Base-by-base conservation (phyloP, 2,113 vertebrate genomes). In the Dipodomys stephensi region DNA sequence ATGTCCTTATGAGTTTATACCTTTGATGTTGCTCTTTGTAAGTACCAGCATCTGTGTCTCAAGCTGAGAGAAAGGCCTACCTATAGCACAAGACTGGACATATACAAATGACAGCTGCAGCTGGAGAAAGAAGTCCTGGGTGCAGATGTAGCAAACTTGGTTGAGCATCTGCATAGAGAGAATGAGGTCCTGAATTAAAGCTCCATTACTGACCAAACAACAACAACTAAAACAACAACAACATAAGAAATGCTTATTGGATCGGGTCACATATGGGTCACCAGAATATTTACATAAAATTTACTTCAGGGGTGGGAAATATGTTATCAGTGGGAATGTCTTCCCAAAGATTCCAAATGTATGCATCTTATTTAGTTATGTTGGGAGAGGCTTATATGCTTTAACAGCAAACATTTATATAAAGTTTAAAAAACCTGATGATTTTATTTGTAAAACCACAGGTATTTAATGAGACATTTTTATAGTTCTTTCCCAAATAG, bases 401-500 rank as follows among this genome's bases (percentile, higher is more conserved):
- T 93, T 92, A 77, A 62, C 77, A 90, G 78, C 30, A 92, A 80
- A 27, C 30, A 79, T 96, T 85, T 94, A 76, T 83, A 46, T n/a
- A 19, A 93, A 78, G 11, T 57, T 57, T 23, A 28, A 73, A 85
- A 85, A 62, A 30, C 8, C n/a, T 73, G 49, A 49, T 49, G 49
- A 12, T 49, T 49, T 49, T 49, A 11, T 49, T 49, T 49, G 49
- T 49, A 49, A 49, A 49, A 49, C 49, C 49, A 49, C 49, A 10
- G 23, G 27, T 71, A 84, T 72, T 72, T 69, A 35, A 44, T 39
- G 25, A 93, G 81, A 27, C 85, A 57, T 10, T 85, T 10, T 62
- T 83, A 28, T 64, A 88, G 16, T 85, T 32, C 46, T 94, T 91
- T 83, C 10, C 28, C 28, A 88, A 73, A 88, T 82, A 65, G 25